Evolutionary conservation across 2,797 vertebrate genomes (phyloP).

Genomic region (Characodon lateralis): DNA sequence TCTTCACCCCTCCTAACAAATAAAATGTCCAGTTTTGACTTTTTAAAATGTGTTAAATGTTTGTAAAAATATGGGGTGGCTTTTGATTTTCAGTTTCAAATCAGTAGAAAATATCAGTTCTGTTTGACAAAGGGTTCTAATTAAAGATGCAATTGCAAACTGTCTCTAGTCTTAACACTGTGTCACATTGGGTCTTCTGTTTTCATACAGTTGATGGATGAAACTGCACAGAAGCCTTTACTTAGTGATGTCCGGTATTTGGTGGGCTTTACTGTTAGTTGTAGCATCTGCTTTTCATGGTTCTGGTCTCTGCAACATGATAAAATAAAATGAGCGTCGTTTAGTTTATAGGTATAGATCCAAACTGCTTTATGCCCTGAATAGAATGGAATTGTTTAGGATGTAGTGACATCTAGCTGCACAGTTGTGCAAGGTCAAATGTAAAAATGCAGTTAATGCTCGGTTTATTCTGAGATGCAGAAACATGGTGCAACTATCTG

Average conservation of each 20-base stretch:
- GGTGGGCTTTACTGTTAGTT: not conserved
- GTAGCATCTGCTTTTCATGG: not conserved
- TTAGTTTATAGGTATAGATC: not conserved
- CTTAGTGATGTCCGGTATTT: not conserved
- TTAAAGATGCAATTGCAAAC: slow-evolving; percentile 43
- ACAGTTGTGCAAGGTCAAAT: no score
- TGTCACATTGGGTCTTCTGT: not conserved
- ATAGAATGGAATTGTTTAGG: no score
- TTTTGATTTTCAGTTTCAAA: slow-evolving; percentile 10
- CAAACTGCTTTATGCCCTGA: no score
- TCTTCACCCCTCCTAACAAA: slow-evolving; percentile 78
- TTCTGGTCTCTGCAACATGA: not conserved
- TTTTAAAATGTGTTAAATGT: not conserved
- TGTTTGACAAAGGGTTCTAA: slow-evolving; percentile 9
- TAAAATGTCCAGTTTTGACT: not conserved
- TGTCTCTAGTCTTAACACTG: not conserved
- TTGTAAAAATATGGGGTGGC: not conserved
- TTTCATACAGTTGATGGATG: no score
- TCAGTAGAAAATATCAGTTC: slow-evolving; percentile 27
- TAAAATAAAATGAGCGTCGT: not conserved
- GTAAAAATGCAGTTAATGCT: no score
- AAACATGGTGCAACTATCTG: no score
- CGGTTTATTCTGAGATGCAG: no score
- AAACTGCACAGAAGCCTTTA: not conserved
- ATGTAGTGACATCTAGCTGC: no score